Base-by-base conservation (phyloP, 2,797 vertebrate species). In the Pygocentrus nattereri region DNA sequence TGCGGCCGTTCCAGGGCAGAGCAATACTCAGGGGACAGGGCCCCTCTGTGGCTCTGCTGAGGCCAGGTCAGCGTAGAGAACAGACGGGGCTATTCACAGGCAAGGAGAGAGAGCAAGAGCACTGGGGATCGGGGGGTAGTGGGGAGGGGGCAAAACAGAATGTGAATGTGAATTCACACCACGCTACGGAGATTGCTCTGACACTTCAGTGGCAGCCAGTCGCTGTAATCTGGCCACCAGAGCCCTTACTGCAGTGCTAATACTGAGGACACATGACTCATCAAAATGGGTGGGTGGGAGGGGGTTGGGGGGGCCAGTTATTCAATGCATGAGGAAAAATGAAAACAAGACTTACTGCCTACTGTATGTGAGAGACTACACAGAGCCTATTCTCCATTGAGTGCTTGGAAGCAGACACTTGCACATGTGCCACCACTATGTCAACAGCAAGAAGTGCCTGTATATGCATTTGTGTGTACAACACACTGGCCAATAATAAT, bases 231-330 rank as follows among this genome's bases (percentile, higher is more conserved):
- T 80, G 74, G 41, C 62, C 31, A 56, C 50, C 75, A 27, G 27
- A 83, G 73, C 54, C 47, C 62, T 82, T 13, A 56, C 76, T 74
- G 44, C 58, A 67, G 19, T 54, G 19, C 38, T 56, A 80, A 76
- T 62, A 38, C 73, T 64, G 34, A 74, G 69, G 83, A 78, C 64
- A 72, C 70, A 85, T 80, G 79, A 84, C 77, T 88, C 81, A 84
- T 80, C 61, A 79, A 79, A 65, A 69, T 74, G 4, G 21, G 76
- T 21, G 12, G 54, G 10, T 21, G 12, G 56, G 15, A 59, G 27
- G 27, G 18, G 8, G n/a, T 56, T 1, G 23, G 13, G 27, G 16
- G 61, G 23, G 23, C 54, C 58, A 47, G 50, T 21, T 58, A 69
- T 69, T 38, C n/a, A 44, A 76, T 72, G 56, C 47, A 23, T 38